A percentile compares a stretch with the other conserved stretches of the same genome.
These are phyloP conservation scores for Streptopelia turtur DNA, from an alignment of 2,797 vertebrate genomes.

Conservation along the genomic window DNA sequence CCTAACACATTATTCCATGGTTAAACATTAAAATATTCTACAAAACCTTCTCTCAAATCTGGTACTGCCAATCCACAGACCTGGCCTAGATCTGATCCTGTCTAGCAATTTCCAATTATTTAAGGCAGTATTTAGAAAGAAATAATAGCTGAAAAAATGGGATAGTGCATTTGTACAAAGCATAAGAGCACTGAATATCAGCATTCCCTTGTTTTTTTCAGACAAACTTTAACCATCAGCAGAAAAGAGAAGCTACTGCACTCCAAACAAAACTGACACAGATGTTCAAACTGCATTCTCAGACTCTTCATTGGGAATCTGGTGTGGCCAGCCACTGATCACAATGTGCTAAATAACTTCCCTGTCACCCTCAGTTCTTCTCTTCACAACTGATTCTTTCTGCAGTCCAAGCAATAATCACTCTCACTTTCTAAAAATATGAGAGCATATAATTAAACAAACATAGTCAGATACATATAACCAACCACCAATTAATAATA, in stretches of 20 bases:
- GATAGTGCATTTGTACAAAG: background rate
- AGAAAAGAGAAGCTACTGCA: background rate
- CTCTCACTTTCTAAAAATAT: background rate
- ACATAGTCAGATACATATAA: background rate
- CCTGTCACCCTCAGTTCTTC: background rate
- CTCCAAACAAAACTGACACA: background rate
- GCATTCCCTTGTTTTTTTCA: background rate
- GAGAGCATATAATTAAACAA: background rate
- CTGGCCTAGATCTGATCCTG: background rate
- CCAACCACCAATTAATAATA: background rate
- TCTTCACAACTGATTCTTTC: background rate
- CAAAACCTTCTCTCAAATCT: background rate
- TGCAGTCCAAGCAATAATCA: background rate
- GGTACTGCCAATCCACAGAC: background rate
- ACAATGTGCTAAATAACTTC: background rate
- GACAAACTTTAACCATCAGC: background rate
- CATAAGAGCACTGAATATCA: background rate
- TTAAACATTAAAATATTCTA: background rate
- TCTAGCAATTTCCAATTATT: background rate
- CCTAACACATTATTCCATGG: background rate
- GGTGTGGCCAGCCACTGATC: fast-evolving
- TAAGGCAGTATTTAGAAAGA: background rate
- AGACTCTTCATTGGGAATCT: background rate
- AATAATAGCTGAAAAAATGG: background rate
- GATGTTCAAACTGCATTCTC: background rate